Base-by-base conservation (phyloP, 2,888 invertebrate species). In the Hecatera dysodea region DNA sequence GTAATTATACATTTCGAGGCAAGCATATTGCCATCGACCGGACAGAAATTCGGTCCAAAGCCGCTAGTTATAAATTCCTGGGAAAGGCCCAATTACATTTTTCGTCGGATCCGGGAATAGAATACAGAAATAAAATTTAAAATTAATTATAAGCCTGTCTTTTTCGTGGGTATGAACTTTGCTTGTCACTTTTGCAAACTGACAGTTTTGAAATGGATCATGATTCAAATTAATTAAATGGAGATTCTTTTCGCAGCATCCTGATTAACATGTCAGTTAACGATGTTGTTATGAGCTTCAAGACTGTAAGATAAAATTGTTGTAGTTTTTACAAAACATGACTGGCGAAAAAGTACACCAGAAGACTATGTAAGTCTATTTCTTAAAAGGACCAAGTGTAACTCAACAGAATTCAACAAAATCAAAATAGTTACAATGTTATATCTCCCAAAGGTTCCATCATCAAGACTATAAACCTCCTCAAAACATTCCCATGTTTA, bases 401-500 rank as follows among this genome's bases (percentile, higher is more conserved):
- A 33, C 33, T 33, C 5, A 8, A 33, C 33, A 33, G 33, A 33
- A 7, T 9, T 24, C 53, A 36, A 44, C 19, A 22, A 44, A 19
- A 42, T 69, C 27, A 11, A 60, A 70, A 70, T 24, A 27, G 46
- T 29, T 24, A 42, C 71, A 60, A 50, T 29, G 42, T 55, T n/a
- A 39, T 29, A 61, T 50, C 24, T 42, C 2, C 7, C 0, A n/a
- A 5, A 57, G 7, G 19, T 22, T 24, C n/a, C 56, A 29, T 29
- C 46, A 48, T 24, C 17, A 6, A 9, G 8, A 52, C 60, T 61
- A 80, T 64, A 80, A 67, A 77, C 67, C 52, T 44, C 3, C 33
- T 27, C 7, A 29, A 52, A 48, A 60, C 46, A 65, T 57, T 44
- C 48, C n/a, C 24, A 12, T 19, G 55, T 69, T 57, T 76, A 80